Conservation (phyloP, 2,888 invertebrate species). For the Itoplectis maculator region DNA sequence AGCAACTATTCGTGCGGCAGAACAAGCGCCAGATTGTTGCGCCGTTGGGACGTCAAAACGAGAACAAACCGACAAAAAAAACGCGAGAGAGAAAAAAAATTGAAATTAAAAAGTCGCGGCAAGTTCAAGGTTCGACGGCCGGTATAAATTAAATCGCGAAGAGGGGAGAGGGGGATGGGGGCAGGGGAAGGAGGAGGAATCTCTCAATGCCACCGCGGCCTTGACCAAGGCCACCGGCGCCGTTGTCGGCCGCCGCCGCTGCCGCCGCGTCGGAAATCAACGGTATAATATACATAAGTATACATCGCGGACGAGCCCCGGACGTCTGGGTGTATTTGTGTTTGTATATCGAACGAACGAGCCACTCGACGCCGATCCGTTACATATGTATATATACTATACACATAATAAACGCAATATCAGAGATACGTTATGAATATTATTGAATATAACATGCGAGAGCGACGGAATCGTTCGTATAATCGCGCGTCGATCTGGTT, state of each 20-base stretch:
- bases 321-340: slow-evolving; percentile 20
- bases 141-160: slow-evolving; percentile 76
- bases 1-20: slow-evolving; percentile 2
- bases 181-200: slow-evolving; percentile 53
- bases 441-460: neutral
- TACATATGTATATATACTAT: slow-evolving; percentile 34
- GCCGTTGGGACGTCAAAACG: neutral
- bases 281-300: slow-evolving; percentile 71
- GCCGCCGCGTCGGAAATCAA: slow-evolving; percentile 76
- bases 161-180: no score
- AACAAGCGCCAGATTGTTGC: slow-evolving; percentile 1
- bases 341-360: neutral
- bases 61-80: neutral
- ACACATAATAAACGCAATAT: slow-evolving; percentile 15
- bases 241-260: slow-evolving; percentile 52
- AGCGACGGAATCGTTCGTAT: neutral
- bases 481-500: slow-evolving; percentile 6
- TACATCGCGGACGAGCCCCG: slow-evolving; percentile 38
- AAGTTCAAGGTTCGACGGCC: slow-evolving; percentile 76
- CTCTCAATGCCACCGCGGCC: slow-evolving; percentile 76
- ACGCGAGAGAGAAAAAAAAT: neutral
- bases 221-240: slow-evolving; percentile 75
- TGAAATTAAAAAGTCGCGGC: slow-evolving; percentile 39
- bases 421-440: neutral
- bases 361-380: slow-evolving; percentile 28